These are phyloP conservation scores for Ryuthela nishihirai DNA, from an alignment of 2,888 invertebrate genomes.

Conservation along the genomic window DNA sequence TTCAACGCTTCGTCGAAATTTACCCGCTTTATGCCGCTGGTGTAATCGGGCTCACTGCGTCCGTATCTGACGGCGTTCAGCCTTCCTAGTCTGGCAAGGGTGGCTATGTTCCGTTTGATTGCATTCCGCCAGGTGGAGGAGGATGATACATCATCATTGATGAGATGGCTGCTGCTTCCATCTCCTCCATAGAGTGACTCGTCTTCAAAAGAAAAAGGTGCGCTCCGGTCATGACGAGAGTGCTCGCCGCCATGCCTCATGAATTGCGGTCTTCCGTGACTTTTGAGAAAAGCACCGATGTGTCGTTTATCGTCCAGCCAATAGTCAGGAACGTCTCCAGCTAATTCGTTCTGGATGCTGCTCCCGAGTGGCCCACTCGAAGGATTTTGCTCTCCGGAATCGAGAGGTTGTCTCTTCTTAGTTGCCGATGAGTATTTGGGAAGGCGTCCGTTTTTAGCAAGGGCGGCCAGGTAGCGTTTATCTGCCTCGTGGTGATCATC, in stretches of 20 bases:
- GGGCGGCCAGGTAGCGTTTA: slow-evolving; percentile 24
- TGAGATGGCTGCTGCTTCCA: no score
- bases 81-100: slow-evolving; percentile 24
- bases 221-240: no score
- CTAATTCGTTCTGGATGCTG: background rate
- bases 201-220: no score
- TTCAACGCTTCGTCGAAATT: background rate
- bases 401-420: slow-evolving; percentile 23
- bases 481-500: slow-evolving; percentile 4
- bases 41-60: slow-evolving; percentile 6
- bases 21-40: slow-evolving; percentile 10
- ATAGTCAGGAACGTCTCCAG: background rate
- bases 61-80: slow-evolving; percentile 18
- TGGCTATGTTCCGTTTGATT: slow-evolving; percentile 22
- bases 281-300: slow-evolving; percentile 13
- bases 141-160: no score
- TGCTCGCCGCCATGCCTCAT: no score
- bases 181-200: no score
- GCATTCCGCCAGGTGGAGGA: no score
- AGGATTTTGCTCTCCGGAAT: no score
- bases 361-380: no score
- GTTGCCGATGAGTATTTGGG: slow-evolving; percentile 14
- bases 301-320: slow-evolving; percentile 6
- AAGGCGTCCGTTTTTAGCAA: slow-evolving; percentile 20
- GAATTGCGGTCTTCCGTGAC: slow-evolving; percentile 5